Conservation (phyloP, 2,113 vertebrate genomes). For the Eudyptes chrysolophus region DNA sequence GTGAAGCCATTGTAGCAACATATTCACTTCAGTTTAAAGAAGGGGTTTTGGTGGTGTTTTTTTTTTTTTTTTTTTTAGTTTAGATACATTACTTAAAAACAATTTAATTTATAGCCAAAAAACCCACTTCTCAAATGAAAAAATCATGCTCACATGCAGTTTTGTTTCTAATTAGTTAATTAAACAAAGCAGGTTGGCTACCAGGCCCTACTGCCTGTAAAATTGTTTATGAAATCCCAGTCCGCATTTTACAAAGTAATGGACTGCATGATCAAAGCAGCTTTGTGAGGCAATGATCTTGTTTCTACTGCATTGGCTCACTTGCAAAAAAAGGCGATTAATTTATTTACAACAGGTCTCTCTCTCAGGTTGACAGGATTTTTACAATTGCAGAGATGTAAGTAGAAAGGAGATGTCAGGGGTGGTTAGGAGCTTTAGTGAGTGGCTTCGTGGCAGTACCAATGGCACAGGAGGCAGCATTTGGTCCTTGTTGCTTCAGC, state of each 20-base stretch:
- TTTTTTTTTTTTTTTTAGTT: not conserved
- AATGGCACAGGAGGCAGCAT: not conserved
- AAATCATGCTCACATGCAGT: not conserved
- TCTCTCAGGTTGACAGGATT: not conserved
- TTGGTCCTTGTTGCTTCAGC: not conserved
- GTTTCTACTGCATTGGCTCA: not conserved
- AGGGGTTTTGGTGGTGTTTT: not conserved
- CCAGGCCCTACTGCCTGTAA: not conserved
- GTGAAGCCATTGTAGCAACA: not conserved
- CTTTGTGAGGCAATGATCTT: not conserved
- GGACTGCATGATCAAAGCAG: not conserved
- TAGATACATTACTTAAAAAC: not conserved
- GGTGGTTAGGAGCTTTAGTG: not conserved
- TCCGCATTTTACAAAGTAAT: not conserved
- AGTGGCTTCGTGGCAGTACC: not conserved
- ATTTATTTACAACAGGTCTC: not conserved
- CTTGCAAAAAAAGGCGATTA: not conserved
- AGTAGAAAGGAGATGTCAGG: not conserved
- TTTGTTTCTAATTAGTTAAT: not conserved
- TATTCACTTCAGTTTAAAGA: not conserved
- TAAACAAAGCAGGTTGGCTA: constrained; percentile 11
- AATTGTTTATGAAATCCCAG: not conserved
- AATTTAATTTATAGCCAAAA: not conserved
- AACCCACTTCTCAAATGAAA: not conserved
- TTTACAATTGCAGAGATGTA: not conserved